These are phyloP conservation scores for Phrynocephalus guinanensis DNA, from an alignment of 2,797 vertebrate genomes.

Conservation along the genomic window DNA sequence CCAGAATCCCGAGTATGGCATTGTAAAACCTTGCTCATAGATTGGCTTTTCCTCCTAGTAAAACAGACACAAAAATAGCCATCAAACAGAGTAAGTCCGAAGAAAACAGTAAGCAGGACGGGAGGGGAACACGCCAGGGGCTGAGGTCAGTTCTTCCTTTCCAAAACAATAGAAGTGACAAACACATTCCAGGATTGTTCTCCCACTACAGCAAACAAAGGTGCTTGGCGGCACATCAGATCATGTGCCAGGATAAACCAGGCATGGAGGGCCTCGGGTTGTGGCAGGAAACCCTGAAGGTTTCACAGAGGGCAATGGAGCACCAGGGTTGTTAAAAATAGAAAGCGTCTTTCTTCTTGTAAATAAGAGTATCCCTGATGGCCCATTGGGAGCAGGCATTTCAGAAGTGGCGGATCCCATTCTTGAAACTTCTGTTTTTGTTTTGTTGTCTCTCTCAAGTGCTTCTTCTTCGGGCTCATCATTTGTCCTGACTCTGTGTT, in stretches of 20 bases:
- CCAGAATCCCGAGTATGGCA: conserved; percentile 12
- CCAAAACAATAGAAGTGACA: conserved; percentile 34
- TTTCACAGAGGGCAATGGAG: conserved; percentile 28
- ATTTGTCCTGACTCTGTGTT: neutral
- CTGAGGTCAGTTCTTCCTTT: conserved; percentile 35
- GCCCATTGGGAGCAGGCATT: neutral
- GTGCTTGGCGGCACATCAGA: neutral
- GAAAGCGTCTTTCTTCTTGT: conserved; percentile 3
- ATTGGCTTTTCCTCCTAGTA: conserved; percentile 45
- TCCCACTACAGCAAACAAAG: neutral
- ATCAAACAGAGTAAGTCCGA: conserved; percentile 37
- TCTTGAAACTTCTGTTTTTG: conserved; percentile 8
- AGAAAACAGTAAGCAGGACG: conserved; percentile 5
- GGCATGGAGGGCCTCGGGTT: conserved; percentile 17
- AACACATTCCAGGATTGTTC: conserved; percentile 26
- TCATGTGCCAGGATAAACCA: neutral
- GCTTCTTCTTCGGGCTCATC: conserved; percentile 12
- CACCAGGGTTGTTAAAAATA: conserved; percentile 33
- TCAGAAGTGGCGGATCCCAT: neutral
- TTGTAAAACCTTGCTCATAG: neutral
- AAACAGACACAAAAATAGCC: conserved; percentile 41
- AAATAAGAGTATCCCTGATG: conserved; percentile 11
- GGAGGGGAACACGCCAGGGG: conserved; percentile 35
- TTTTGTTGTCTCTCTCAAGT: conserved; percentile 14
- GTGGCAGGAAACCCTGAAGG: conserved; percentile 39